phyloP scores from a whole-genome alignment of 1,140 invertebrate species.

The Aphidius gifuensis region DNA sequence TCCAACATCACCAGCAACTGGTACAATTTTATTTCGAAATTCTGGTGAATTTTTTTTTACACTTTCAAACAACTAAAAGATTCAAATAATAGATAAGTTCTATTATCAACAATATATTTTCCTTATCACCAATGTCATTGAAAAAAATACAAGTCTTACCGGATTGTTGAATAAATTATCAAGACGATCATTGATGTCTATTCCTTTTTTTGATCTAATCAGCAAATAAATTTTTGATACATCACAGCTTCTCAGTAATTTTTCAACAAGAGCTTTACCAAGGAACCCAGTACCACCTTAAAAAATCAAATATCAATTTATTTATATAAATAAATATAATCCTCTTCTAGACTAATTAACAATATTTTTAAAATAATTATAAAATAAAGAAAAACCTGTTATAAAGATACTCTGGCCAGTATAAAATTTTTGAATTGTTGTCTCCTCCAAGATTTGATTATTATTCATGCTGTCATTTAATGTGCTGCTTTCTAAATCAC shows the following conservation, averaged over 20 bases:
- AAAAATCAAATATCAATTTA: constrained; percentile 37
- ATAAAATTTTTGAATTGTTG: constrained; percentile 43
- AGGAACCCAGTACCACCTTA: constrained; percentile 80
- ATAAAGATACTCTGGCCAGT: constrained; percentile 41
- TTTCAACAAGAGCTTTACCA: constrained; percentile 85
- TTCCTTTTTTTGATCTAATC: constrained; percentile 75
- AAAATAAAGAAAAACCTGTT: constrained; percentile 38
- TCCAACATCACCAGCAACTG: constrained; percentile 64
- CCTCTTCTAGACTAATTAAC: too few species aligned
- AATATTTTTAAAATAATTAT: too few species aligned
- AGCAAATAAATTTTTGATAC: constrained; percentile 75
- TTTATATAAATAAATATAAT: not conserved
- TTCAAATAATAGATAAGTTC: not conserved
- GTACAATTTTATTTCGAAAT: constrained; percentile 65
- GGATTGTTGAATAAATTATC: constrained; percentile 63
- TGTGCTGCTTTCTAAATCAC: too few species aligned
- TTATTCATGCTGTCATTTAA: constrained; percentile 31
- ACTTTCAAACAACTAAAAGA: constrained; percentile 57
- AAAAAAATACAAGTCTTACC: too few species aligned
- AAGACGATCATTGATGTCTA: constrained; percentile 64
- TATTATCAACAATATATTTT: not conserved
- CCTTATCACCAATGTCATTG: not conserved
- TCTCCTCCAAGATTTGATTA: constrained; percentile 30
- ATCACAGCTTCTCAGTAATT: constrained; percentile 74
- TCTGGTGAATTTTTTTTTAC: constrained; percentile 61